These are phyloP conservation scores for Heliconius erato DNA, from an alignment of 2,888 invertebrate species.

Conservation along the genomic window DNA sequence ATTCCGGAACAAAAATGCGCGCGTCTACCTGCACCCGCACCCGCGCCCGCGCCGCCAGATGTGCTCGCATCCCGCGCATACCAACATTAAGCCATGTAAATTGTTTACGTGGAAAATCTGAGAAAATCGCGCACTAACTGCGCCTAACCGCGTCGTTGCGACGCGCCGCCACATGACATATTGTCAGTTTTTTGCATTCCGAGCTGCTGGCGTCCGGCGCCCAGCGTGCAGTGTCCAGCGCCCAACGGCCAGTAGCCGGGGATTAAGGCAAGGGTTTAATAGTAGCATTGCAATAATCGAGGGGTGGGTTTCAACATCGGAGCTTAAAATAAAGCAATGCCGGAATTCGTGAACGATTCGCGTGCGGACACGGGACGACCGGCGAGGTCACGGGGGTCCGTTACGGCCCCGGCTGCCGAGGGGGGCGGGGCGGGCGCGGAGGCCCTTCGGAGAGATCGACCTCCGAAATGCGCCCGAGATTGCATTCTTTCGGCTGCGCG, in stretches of 20 bases:
- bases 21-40: conserved; percentile 74
- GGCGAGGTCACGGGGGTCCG: conserved; percentile 74
- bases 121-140: conserved; percentile 78
- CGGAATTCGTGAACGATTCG: conserved; percentile 67
- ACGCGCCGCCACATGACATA: conserved; percentile 67
- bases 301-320: conserved; percentile 37
- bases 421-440: conserved; percentile 80
- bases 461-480: conserved; percentile 87
- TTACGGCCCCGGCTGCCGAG: conserved; percentile 70
- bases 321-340: conserved; percentile 45
- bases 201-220: conserved; percentile 60
- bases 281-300: conserved; percentile 38
- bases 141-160: conserved; percentile 66
- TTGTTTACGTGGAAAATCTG: conserved; percentile 83
- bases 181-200: conserved; percentile 73
- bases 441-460: conserved; percentile 84
- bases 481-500: conserved; percentile 86
- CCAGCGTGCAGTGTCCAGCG: conserved; percentile 42
- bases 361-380: conserved; percentile 69
- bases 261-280: conserved; percentile 70
- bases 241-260: conserved; percentile 23
- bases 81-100: conserved; percentile 74
- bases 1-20: conserved; percentile 82
- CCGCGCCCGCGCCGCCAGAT: conserved; percentile 66
- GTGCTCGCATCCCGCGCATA: conserved; percentile 63